Base-by-base conservation (phyloP, 1,140 invertebrate genomes). In the Dysdera silvatica region DNA sequence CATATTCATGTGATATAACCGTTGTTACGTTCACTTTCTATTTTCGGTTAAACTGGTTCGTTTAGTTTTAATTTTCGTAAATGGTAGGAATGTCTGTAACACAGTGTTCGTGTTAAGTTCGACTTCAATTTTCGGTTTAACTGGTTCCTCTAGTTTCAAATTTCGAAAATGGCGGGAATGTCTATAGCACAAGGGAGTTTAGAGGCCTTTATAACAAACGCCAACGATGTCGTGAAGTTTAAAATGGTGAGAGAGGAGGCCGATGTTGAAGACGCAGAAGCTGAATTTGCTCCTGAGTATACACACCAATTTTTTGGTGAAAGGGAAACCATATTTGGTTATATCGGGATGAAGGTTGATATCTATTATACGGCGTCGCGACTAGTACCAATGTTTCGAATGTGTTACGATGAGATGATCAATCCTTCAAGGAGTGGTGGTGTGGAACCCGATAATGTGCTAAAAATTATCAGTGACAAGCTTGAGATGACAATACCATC, bases 241-340 rank as follows among this genome's bases (percentile, higher is more conserved):
- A 67, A 69, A 53, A 54, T 71, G 31, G 84, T 92, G 26, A 80
- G 85, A 41, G 74, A 78, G 54, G 73, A 80, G 33, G 72, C 82
- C 20, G 89, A 92, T 74, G 72, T 93, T 20, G 82, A 87, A 67
- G 81, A 88, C 76, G 83, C 87, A 31, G 28, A 40, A 8, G 76
- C 79, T n/a, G 77, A 77, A 7, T 95, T 95, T 74, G 80, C 83
- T 49, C 89, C 92, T 7, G 87, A 88, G 52, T 94, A 95, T 88
- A 88, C 88, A 52, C 91, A 97, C 80, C 92, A 96, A 78, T 82
- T 95, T 18, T 96, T 95, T 79, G 91, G 91, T 24, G 88, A 93
- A 70, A 81, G 86, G 69, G 93, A 97, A 78, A 88, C 83, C 61
- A 93, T 96, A 74, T 95, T 95, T 81, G 94, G 94, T 18, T 96